Conservation (phyloP, 2,888 invertebrate species). For the Chirona hameri region DNA sequence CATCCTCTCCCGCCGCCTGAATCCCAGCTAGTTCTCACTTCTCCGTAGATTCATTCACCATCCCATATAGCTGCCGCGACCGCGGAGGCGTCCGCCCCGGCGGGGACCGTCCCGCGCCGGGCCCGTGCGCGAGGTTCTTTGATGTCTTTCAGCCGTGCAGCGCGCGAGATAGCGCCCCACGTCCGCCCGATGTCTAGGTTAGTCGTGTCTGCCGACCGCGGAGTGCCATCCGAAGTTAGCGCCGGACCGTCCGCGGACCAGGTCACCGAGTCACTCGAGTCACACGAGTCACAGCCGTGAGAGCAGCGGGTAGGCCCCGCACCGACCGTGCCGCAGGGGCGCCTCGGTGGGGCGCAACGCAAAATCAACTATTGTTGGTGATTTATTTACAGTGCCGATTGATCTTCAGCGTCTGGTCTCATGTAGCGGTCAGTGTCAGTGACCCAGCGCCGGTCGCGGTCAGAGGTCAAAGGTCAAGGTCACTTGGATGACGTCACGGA, state of each 20-base stretch:
- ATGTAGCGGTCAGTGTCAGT: not conserved
- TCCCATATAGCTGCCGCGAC: not conserved
- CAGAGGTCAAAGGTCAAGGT: not conserved
- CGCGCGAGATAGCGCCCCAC: not conserved
- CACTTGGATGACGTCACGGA: not conserved
- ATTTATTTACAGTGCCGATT: not conserved
- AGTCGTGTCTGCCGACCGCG: not conserved
- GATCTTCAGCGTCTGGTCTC: not conserved
- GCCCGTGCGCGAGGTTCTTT: not conserved
- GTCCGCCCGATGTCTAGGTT: not conserved
- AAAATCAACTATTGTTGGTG: not conserved
- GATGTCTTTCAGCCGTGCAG: slow-evolving; percentile 1
- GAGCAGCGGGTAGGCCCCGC: not conserved
- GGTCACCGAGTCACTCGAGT: not conserved
- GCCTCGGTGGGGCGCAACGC: not conserved
- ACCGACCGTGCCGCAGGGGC: not conserved
- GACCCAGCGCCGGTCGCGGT: not conserved
- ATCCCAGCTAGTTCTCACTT: not conserved
- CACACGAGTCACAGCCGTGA: not conserved
- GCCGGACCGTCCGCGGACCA: too few species aligned
- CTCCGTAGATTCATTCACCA: not conserved
- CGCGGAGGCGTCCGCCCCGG: not conserved
- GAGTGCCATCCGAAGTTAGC: not conserved
- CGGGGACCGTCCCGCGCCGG: not conserved
- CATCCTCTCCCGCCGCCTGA: not conserved